Conservation (phyloP, 2,113 vertebrate species). For the Macrotis lagotis region DNA sequence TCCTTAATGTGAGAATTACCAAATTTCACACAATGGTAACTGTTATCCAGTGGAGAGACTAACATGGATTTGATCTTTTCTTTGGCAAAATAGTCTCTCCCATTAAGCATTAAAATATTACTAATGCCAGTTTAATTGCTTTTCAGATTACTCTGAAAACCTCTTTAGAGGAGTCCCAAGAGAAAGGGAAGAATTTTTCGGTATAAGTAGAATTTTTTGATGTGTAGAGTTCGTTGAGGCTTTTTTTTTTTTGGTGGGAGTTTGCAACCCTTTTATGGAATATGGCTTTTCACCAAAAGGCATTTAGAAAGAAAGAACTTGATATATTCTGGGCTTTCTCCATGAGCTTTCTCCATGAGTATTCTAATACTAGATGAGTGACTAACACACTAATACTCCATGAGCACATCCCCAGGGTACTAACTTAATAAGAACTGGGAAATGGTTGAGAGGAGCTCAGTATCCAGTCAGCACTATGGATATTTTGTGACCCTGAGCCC, state of each 20-base stretch:
- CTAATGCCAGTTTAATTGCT: background rate
- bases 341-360: background rate
- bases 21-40: background rate
- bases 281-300: background rate
- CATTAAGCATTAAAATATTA: background rate
- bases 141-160: background rate
- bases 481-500: background rate
- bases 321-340: background rate
- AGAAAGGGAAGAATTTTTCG: background rate
- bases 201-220: background rate
- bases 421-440: background rate
- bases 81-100: background rate
- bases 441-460: background rate
- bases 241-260: background rate
- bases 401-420: background rate
- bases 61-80: background rate
- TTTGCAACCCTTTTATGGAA: slow-evolving; percentile 25
- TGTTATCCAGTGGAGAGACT: background rate
- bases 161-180: background rate
- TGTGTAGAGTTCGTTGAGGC: background rate
- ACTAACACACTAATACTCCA: background rate
- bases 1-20: background rate
- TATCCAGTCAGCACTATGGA: background rate
- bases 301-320: background rate
- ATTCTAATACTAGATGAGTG: background rate